These are phyloP conservation scores for Aspidiotus rigidus DNA, from an alignment of 2,888 invertebrate genomes.

Conservation along the genomic window DNA sequence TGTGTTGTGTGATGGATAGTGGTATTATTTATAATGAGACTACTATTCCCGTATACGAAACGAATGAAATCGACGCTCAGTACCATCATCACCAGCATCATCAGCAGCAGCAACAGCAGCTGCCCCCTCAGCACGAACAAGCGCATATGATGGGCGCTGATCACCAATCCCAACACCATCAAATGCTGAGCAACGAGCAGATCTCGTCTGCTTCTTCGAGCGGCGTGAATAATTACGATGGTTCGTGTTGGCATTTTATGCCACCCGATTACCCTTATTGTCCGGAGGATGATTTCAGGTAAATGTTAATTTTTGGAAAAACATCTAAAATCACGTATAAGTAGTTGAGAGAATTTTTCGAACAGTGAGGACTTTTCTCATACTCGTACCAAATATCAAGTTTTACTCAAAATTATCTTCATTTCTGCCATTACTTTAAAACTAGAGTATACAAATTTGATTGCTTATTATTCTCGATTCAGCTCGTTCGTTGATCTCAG, in stretches of 20 bases:
- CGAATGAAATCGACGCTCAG: conserved; percentile 1
- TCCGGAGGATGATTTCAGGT: conserved; percentile 62
- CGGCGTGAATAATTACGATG: conserved; percentile 13
- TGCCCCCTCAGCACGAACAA: neutral
- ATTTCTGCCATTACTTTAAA: no score
- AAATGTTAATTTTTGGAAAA: no score
- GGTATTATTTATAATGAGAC: conserved; percentile 12
- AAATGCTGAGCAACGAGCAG: conserved; percentile 13
- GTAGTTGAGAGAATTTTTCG: neutral
- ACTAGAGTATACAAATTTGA: no score
- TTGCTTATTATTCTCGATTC: no score
- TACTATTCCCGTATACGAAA: neutral
- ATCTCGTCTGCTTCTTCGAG: conserved; percentile 3
- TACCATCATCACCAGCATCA: conserved; percentile 20
- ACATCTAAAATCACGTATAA: conserved; percentile 35
- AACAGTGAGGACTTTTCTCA: neutral
- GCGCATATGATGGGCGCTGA: conserved; percentile 10
- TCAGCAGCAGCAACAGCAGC: neutral
- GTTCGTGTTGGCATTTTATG: conserved; percentile 53
- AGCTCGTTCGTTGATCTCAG: no score
- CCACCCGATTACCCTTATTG: conserved; percentile 58
- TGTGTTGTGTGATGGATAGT: conserved; percentile 12
- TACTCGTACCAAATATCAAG: no score
- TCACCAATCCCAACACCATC: conserved; percentile 4
- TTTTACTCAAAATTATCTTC: no score